Evolutionary conservation across 1,140 invertebrate species (phyloP).

Genomic region (Drosophila bocqueti): DNA sequence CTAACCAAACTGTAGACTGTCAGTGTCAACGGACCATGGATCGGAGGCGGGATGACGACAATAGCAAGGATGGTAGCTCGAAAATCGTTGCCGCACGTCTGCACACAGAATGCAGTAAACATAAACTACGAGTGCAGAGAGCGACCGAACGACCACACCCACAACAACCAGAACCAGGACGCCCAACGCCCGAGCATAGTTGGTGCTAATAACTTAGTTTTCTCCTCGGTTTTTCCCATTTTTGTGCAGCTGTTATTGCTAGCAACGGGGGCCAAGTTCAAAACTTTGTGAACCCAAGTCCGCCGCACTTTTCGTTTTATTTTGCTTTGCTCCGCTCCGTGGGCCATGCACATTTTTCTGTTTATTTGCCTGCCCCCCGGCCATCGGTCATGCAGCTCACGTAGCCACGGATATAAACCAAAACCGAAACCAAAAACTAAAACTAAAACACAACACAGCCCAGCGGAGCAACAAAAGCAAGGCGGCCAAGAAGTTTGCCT

Average conservation of each 20-base stretch:
- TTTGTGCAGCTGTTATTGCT: constrained; percentile 20
- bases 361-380: constrained; percentile 57
- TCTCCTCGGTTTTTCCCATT: constrained; percentile 21
- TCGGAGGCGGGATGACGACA: constrained; percentile 18
- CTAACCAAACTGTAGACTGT: constrained; percentile 19
- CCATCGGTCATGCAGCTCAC: constrained; percentile 60
- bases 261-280: constrained; percentile 54
- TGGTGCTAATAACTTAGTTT: constrained; percentile 80
- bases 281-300: constrained; percentile 53
- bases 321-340: constrained; percentile 22
- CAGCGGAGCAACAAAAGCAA: constrained; percentile 31
- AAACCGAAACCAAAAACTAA: constrained; percentile 57
- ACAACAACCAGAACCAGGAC: constrained; percentile 35
- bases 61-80: constrained; percentile 30
- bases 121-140: constrained; percentile 57
- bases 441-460: constrained; percentile 51
- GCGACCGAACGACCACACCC: constrained; percentile 38
- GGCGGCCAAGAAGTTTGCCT: constrained; percentile 43
- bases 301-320: constrained; percentile 44
- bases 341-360: constrained; percentile 58
- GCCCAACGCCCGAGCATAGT: constrained; percentile 36
- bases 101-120: constrained; percentile 70
- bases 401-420: constrained; percentile 67
- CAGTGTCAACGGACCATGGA: constrained; percentile 50
- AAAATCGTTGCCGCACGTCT: constrained; percentile 68